Evolutionary conservation across 2,888 invertebrate genomes (phyloP).

Genomic region (Tinea pellionella): DNA sequence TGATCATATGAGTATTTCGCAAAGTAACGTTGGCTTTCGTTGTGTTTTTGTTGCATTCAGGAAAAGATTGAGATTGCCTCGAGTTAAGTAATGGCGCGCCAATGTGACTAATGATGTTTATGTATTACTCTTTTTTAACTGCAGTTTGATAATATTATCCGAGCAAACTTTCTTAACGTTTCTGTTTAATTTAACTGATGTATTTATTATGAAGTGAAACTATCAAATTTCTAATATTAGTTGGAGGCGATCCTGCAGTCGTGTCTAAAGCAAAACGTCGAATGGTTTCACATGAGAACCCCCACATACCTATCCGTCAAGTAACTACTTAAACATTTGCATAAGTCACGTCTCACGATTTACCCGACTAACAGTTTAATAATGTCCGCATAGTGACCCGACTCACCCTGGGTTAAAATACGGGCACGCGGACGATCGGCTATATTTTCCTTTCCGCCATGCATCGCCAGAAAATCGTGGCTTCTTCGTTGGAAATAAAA

Average conservation of each 20-base stretch:
- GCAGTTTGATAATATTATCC: too few relatives aligned
- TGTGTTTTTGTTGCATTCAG: conserved; percentile 31
- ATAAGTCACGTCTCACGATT: conserved; percentile 67
- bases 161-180: too few relatives aligned
- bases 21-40: conserved; percentile 21
- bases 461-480: conserved; percentile 64
- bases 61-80: conserved; percentile 32
- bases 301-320: conserved; percentile 64
- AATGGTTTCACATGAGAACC: conserved; percentile 56
- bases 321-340: conserved; percentile 63
- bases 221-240: conserved; percentile 6
- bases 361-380: conserved; percentile 64
- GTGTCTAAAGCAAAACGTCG: conserved; percentile 8
- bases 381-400: conserved; percentile 33
- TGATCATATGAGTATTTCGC: conserved; percentile 23
- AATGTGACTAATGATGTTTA: background rate
- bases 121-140: background rate
- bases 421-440: conserved; percentile 61
- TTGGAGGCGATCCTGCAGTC: background rate
- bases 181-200: too few relatives aligned
- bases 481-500: conserved; percentile 68
- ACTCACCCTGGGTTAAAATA: conserved; percentile 39
- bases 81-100: conserved; percentile 28
- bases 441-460: conserved; percentile 57
- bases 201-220: background rate